Evolutionary conservation across 53 echinoderm and acorn worm species (phyloP).

Genomic region (Stichopus horrens): DNA sequence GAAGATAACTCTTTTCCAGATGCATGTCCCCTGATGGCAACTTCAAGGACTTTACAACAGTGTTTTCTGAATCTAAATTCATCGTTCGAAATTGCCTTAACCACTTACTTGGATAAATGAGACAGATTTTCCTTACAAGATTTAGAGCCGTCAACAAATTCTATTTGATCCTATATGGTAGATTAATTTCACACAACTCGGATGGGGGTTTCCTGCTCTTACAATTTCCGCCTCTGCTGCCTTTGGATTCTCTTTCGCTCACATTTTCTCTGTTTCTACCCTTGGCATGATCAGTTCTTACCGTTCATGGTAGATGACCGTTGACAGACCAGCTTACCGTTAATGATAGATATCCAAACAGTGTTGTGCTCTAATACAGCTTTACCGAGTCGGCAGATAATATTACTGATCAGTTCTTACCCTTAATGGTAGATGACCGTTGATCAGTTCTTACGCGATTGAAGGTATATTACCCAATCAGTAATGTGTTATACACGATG

Average conservation of each 20-base stretch:
- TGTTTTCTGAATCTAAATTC: not conserved
- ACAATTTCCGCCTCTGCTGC: slow-evolving; percentile 11
- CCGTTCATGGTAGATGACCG: too few species aligned
- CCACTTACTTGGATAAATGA: not conserved
- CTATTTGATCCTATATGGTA: not conserved
- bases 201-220: not conserved
- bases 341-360: too few species aligned
- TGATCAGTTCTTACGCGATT: too few species aligned
- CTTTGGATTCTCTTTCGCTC: slow-evolving; percentile 18
- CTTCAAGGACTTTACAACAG: not conserved
- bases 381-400: too few species aligned
- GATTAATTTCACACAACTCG: not conserved
- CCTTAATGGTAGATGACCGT: too few species aligned
- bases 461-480: too few species aligned
- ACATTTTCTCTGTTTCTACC: slow-evolving; percentile 7
- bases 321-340: too few species aligned
- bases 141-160: not conserved
- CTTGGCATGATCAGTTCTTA: too few species aligned
- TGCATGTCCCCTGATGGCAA: not conserved
- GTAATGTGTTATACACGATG: too few species aligned
- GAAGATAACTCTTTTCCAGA: not conserved
- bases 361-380: too few species aligned
- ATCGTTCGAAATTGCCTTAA: not conserved
- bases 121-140: not conserved
- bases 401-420: too few species aligned